These are phyloP conservation scores for Datnioides undecimradiatus DNA, from an alignment of 2,113 vertebrate species.

Conservation along the genomic window DNA sequence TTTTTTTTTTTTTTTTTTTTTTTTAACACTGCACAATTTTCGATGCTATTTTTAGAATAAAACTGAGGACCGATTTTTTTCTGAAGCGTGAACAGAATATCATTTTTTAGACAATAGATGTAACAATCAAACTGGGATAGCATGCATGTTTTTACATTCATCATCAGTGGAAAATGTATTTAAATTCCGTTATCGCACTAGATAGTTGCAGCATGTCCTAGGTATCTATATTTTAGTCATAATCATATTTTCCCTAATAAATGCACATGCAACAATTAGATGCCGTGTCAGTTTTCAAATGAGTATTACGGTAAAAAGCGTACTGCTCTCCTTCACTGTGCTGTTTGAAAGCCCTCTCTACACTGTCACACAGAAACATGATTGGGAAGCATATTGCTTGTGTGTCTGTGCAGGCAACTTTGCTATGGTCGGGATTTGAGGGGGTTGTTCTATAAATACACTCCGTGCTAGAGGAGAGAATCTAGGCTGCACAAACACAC, in stretches of 20 bases:
- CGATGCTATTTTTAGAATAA: conserved; percentile 32
- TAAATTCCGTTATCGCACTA: neutral
- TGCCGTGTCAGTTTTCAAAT: neutral
- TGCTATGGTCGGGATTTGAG: conserved; percentile 73
- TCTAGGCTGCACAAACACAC: conserved; percentile 76
- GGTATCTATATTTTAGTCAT: neutral
- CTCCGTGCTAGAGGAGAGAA: conserved; percentile 70
- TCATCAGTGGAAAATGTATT: neutral
- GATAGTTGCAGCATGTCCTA: too few relatives aligned
- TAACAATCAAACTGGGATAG: neutral
- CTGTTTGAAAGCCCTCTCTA: conserved; percentile 32
- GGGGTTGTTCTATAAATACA: conserved; percentile 79
- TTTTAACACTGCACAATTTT: conserved; percentile 1
- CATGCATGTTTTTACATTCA: neutral
- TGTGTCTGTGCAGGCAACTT: conserved; percentile 67
- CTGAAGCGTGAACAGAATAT: neutral
- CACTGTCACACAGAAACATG: conserved; percentile 53
- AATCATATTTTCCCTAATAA: neutral
- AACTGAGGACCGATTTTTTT: neutral
- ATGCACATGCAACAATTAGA: neutral
- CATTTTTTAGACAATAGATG: neutral
- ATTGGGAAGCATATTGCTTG: conserved; percentile 60
- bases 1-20: conserved; percentile 3
- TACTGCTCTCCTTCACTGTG: neutral
- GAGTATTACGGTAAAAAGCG: neutral